These are phyloP conservation scores for Automeris io DNA, from an alignment of 2,888 invertebrate species.

Conservation along the genomic window DNA sequence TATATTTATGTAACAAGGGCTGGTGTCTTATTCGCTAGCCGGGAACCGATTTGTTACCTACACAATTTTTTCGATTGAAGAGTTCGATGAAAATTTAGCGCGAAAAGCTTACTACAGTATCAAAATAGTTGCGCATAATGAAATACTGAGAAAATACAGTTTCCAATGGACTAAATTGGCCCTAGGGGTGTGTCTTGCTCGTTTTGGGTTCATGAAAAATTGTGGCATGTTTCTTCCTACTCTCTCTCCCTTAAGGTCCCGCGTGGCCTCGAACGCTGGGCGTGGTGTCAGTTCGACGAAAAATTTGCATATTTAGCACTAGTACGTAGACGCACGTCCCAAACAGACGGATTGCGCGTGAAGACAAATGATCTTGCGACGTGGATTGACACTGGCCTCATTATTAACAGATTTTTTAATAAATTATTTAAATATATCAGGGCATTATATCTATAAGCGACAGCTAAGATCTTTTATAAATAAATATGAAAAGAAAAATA, in stretches of 20 bases:
- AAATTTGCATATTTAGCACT: slow-evolving; percentile 74
- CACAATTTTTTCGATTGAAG: too few relatives aligned
- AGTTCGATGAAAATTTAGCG: too few relatives aligned
- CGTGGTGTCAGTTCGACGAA: slow-evolving; percentile 61
- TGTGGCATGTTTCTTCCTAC: slow-evolving; percentile 30
- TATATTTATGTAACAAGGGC: too few relatives aligned
- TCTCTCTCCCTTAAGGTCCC: slow-evolving; percentile 37
- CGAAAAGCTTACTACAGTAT: too few relatives aligned
- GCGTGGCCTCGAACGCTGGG: slow-evolving; percentile 38
- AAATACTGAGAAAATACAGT: slow-evolving; percentile 40
- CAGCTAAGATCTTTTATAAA: too few relatives aligned
- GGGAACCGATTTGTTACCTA: too few relatives aligned
- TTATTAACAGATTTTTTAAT: slow-evolving; percentile 26
- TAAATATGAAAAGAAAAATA: too few relatives aligned
- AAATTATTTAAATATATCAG: slow-evolving; percentile 2
- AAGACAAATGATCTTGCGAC: slow-evolving; percentile 60
- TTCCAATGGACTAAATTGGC: slow-evolving; percentile 38
- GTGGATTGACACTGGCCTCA: slow-evolving; percentile 31
- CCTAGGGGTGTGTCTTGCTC: slow-evolving; percentile 61
- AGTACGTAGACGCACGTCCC: slow-evolving; percentile 64
- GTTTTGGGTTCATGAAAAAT: slow-evolving; percentile 71
- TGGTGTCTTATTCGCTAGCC: too few relatives aligned
- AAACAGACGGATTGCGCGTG: slow-evolving; percentile 58
- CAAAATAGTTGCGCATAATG: slow-evolving; percentile 40
- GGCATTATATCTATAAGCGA: background rate